Conservation (phyloP, 2,888 invertebrate genomes). For the Dusona sp. region DNA sequence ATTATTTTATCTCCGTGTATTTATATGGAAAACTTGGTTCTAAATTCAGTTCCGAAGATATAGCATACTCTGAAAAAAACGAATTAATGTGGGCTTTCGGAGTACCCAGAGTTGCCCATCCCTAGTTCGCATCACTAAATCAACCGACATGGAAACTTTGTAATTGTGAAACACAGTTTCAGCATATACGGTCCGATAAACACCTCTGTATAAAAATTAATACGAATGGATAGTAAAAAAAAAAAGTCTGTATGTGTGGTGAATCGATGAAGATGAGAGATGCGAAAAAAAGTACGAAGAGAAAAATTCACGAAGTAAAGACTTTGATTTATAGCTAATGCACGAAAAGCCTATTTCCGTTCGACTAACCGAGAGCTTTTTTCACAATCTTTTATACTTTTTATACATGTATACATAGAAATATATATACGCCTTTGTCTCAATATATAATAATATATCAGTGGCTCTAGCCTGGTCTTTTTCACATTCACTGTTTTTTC, state of each 20-base stretch:
- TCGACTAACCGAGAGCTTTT: constrained; percentile 48
- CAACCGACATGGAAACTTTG: constrained; percentile 25
- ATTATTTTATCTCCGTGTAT: no score
- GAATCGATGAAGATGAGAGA: constrained; percentile 34
- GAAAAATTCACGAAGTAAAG: constrained; percentile 48
- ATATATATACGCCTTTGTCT: neutral
- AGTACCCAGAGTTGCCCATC: neutral
- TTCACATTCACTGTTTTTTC: neutral
- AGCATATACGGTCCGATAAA: constrained; percentile 6
- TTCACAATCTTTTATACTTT: constrained; percentile 29
- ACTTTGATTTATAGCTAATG: constrained; percentile 72
- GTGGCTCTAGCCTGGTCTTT: neutral
- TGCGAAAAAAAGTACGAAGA: constrained; percentile 17
- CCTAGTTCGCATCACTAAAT: neutral
- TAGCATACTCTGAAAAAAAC: neutral
- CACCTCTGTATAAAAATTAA: constrained; percentile 9
- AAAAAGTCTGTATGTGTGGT: neutral
- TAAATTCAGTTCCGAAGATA: neutral
- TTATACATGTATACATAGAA: neutral
- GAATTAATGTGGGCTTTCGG: neutral
- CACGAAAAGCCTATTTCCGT: constrained; percentile 67
- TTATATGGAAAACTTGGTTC: neutral
- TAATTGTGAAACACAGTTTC: constrained; percentile 30
- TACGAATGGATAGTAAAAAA: neutral
- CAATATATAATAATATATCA: neutral